These are phyloP conservation scores for Leuctra nigra DNA, from an alignment of 2,888 invertebrate species.

Conservation along the genomic window DNA sequence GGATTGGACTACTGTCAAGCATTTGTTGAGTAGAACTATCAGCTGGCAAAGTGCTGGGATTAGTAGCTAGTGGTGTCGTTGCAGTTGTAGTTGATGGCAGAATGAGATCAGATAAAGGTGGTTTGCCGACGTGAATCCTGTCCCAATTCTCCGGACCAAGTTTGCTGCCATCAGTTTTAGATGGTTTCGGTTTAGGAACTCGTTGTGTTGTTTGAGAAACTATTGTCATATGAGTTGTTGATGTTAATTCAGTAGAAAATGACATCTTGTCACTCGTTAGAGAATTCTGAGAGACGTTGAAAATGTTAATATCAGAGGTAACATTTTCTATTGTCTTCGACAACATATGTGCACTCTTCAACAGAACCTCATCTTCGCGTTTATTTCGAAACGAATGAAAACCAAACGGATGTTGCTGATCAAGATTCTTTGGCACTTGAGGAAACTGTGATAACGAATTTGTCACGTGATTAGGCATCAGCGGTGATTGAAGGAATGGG, in stretches of 20 bases:
- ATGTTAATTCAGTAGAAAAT: no score
- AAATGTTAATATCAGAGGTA: background rate
- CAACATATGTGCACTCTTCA: background rate
- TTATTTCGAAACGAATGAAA: background rate
- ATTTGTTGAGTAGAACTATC: background rate
- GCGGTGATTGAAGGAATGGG: conserved; percentile 36
- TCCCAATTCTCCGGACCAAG: conserved; percentile 28
- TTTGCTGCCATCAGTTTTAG: conserved; percentile 28
- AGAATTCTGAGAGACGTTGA: background rate
- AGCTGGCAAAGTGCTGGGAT: background rate
- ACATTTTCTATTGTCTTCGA: background rate
- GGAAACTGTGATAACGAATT: background rate
- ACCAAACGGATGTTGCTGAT: background rate
- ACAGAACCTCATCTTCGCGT: background rate
- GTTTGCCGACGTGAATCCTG: conserved; percentile 24
- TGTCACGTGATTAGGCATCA: background rate
- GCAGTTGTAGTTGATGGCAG: conserved; percentile 21
- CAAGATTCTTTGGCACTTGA: background rate
- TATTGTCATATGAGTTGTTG: no score
- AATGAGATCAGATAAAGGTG: conserved; percentile 25
- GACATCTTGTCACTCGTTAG: no score
- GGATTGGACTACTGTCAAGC: no score
- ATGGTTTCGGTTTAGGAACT: conserved; percentile 29
- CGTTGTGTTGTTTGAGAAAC: conserved; percentile 18
- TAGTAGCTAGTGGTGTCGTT: conserved; percentile 4